phyloP scores from a whole-genome alignment of 2,888 invertebrate species.

The Dryadula phaetusa region DNA sequence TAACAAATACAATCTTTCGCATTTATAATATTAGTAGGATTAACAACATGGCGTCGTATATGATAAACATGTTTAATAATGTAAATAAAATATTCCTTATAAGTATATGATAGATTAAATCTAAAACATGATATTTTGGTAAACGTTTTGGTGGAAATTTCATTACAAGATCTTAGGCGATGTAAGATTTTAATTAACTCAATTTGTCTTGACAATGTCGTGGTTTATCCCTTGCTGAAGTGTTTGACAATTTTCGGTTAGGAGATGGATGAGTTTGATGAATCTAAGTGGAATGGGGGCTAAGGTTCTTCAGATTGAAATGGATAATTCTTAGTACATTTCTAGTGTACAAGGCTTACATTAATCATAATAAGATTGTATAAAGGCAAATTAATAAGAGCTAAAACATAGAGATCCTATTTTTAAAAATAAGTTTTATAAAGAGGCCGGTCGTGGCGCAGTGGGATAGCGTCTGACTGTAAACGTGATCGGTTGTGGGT shows the following conservation, averaged over 20 bases:
- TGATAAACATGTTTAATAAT: too few relatives aligned
- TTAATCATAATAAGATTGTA: background rate
- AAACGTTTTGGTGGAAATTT: conserved; percentile 6
- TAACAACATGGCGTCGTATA: too few relatives aligned
- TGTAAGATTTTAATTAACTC: conserved; percentile 34
- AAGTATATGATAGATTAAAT: conserved; percentile 4
- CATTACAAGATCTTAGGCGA: conserved; percentile 18
- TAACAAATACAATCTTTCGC: too few relatives aligned
- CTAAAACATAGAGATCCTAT: too few relatives aligned
- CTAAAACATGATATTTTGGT: background rate
- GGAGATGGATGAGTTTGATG: conserved; percentile 22
- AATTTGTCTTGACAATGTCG: conserved; percentile 34
- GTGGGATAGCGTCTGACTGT: too few relatives aligned
- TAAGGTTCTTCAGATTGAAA: conserved; percentile 2
- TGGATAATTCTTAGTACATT: conserved; percentile 7
- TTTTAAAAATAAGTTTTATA: too few relatives aligned
- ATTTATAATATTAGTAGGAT: too few relatives aligned
- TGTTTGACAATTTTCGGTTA: conserved; percentile 31
- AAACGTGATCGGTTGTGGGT: too few relatives aligned
- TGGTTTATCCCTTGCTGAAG: conserved; percentile 33
- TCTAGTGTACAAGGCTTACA: background rate
- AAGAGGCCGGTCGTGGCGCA: too few relatives aligned
- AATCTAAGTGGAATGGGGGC: conserved; percentile 8
- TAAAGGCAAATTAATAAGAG: background rate
- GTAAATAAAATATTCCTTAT: background rate